These are phyloP conservation scores for Salticus scenicus DNA, from an alignment of 2,888 invertebrate genomes.

Conservation along the genomic window DNA sequence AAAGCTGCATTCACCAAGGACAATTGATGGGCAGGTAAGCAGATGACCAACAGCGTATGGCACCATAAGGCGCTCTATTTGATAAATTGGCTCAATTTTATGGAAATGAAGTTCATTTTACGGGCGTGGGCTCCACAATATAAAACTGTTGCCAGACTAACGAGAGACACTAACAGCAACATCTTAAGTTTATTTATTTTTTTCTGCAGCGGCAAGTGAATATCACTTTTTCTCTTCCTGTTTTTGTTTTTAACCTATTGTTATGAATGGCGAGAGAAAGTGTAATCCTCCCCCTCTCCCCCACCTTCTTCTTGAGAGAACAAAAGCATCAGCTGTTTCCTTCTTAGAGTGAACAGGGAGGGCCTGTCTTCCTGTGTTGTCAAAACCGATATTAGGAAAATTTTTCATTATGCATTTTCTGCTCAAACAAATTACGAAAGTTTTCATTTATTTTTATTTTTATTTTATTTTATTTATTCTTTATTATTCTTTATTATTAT, in stretches of 20 bases:
- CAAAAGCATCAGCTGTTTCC: neutral
- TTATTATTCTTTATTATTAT: too few relatives aligned
- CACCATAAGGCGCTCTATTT: neutral
- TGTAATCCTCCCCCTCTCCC: neutral
- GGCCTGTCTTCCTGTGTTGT: neutral
- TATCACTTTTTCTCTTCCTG: conserved; percentile 7
- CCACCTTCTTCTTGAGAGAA: neutral
- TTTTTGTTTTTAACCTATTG: conserved; percentile 3
- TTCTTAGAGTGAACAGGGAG: neutral
- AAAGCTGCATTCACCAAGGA: neutral
- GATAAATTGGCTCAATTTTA: conserved; percentile 53
- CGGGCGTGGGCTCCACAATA: conserved; percentile 38
- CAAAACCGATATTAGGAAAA: neutral
- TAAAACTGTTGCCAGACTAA: conserved; percentile 29
- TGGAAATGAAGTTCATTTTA: conserved; percentile 28
- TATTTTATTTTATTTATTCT: too few relatives aligned
- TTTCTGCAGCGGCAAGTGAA: neutral
- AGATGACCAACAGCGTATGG: too few relatives aligned
- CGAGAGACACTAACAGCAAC: conserved; percentile 15
- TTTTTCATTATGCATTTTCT: neutral
- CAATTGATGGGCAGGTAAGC: conserved; percentile 30
- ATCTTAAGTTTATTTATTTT: neutral
- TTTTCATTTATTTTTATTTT: too few relatives aligned
- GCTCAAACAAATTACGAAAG: too few relatives aligned
- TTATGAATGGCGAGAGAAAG: neutral